Conservation (phyloP, 2,113 vertebrate species). For the human (Homo sapiens) region GRCh38 chr14:29033501-29034000, state of each 20-base stretch:
- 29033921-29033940: neutral
- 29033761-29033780: neutral
- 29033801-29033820: neutral
- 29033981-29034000: neutral
- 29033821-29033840: neutral
- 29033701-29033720: neutral
- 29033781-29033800: neutral
- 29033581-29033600: neutral
- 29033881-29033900: neutral
- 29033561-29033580: neutral
- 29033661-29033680: neutral
- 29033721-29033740: neutral
- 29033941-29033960: neutral
- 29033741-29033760: neutral
- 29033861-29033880: neutral
- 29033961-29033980: constrained; percentile 10
- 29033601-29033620: neutral
- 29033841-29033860: neutral
- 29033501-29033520: neutral
- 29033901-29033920: neutral
- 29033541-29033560: neutral
- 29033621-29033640: neutral
- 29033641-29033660: neutral
- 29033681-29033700: neutral
- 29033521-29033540: neutral